These are phyloP conservation scores for Noctua janthina DNA, from an alignment of 2,888 invertebrate genomes.

Conservation along the genomic window DNA sequence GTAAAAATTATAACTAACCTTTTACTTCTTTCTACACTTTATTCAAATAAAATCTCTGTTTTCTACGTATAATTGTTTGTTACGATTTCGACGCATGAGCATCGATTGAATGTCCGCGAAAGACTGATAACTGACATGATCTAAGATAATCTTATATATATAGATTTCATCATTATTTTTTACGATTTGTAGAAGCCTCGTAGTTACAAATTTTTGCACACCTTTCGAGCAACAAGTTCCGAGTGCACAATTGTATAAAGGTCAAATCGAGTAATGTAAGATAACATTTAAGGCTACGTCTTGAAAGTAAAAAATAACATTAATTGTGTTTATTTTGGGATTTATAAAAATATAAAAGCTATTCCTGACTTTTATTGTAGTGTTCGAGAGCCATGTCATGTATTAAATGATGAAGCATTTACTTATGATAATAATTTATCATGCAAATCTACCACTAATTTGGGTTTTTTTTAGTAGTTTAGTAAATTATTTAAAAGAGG, in stretches of 20 bases:
- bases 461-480: not conserved
- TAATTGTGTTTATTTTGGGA: too few species aligned
- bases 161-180: constrained; percentile 24
- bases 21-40: constrained; percentile 13
- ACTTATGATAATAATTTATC: not conserved
- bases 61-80: not conserved
- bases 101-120: constrained; percentile 57
- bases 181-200: constrained; percentile 6
- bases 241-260: not conserved
- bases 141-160: constrained; percentile 23
- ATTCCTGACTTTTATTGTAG: too few species aligned
- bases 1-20: constrained; percentile 12
- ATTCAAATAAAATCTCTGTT: not conserved
- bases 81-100: constrained; percentile 46
- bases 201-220: constrained; percentile 15
- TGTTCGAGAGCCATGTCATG: not conserved
- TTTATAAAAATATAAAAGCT: not conserved
- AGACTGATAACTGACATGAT: constrained; percentile 41
- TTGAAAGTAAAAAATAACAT: not conserved
- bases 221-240: too few species aligned
- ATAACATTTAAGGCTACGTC: not conserved
- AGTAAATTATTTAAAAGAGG: not conserved
- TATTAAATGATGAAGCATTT: too few species aligned
- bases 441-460: not conserved
- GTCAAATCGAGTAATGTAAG: not conserved